A percentile compares a stretch with the other conserved stretches of the same genome.
Conservation (phyloP, 2,797 vertebrate species). For the Eremophila alpestris region DNA sequence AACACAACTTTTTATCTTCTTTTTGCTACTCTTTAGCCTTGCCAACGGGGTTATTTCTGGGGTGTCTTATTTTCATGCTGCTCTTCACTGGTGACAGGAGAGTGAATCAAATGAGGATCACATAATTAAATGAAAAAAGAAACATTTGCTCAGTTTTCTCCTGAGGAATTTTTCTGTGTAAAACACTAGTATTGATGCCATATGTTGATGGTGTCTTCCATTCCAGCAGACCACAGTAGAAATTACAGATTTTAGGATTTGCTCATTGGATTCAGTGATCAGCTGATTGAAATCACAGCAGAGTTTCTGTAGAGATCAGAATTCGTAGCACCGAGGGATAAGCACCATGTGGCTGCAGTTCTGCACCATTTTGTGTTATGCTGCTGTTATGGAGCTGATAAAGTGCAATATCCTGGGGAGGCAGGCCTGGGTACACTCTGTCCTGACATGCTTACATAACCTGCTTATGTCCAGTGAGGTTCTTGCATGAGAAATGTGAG, state of each 20-base stretch:
- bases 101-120: constrained; percentile 67
- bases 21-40: constrained; percentile 47
- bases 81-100: constrained; percentile 72
- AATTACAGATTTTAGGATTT: not conserved
- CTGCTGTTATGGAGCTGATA: not conserved
- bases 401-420: not conserved
- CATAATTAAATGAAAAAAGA: constrained; percentile 84
- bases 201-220: not conserved
- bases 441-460: not conserved
- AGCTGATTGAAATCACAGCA: not conserved
- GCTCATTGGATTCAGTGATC: not conserved
- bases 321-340: not conserved
- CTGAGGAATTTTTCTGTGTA: constrained; percentile 48
- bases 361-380: not conserved
- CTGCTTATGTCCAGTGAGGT: not conserved
- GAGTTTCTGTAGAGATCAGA: not conserved
- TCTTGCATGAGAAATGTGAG: not conserved
- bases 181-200: not conserved
- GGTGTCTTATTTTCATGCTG: constrained; percentile 61
- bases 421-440: not conserved
- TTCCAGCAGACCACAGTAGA: not conserved
- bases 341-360: not conserved
- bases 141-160: constrained; percentile 58
- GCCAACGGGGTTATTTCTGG: constrained; percentile 40
- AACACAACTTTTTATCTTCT: constrained; percentile 26